These are phyloP conservation scores for Oedothorax gibbosus DNA, from an alignment of 1,140 invertebrate genomes.

Conservation along the genomic window DNA sequence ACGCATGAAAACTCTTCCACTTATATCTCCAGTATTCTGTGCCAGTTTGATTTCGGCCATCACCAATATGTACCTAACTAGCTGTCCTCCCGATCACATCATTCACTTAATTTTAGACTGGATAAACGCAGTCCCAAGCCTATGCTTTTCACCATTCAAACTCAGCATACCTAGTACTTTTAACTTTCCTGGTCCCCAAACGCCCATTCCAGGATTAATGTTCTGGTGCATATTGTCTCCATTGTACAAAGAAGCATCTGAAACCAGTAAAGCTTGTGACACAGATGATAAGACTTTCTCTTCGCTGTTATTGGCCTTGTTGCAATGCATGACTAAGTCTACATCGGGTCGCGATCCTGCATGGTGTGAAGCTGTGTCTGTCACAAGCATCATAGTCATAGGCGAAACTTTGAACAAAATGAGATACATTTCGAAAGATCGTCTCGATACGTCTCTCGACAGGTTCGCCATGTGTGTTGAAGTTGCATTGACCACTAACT, in stretches of 20 bases:
- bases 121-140: slow-evolving; percentile 27
- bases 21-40: slow-evolving; percentile 52
- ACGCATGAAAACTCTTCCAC: slow-evolving; percentile 38
- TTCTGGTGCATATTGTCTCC: slow-evolving; percentile 55
- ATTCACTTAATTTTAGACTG: slow-evolving; percentile 40
- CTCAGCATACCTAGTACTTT: slow-evolving; percentile 45
- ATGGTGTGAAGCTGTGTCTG: slow-evolving; percentile 34
- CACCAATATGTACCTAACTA: slow-evolving; percentile 43
- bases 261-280: background rate
- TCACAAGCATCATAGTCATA: slow-evolving; percentile 43
- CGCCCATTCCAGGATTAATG: slow-evolving; percentile 51
- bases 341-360: background rate
- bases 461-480: slow-evolving; percentile 58
- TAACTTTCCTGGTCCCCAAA: slow-evolving; percentile 56
- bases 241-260: slow-evolving; percentile 42
- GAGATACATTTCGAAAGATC: slow-evolving; percentile 29
- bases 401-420: slow-evolving; percentile 56
- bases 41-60: slow-evolving; percentile 49
- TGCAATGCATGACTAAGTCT: slow-evolving; percentile 39
- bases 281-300: slow-evolving; percentile 35
- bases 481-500: slow-evolving; percentile 38
- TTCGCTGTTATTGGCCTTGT: slow-evolving; percentile 30
- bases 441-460: slow-evolving; percentile 43
- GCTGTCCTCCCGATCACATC: slow-evolving; percentile 52
- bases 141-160: slow-evolving; percentile 53